Conservation (phyloP, 2,888 invertebrate genomes). For the Aspidiotus destructor region DNA sequence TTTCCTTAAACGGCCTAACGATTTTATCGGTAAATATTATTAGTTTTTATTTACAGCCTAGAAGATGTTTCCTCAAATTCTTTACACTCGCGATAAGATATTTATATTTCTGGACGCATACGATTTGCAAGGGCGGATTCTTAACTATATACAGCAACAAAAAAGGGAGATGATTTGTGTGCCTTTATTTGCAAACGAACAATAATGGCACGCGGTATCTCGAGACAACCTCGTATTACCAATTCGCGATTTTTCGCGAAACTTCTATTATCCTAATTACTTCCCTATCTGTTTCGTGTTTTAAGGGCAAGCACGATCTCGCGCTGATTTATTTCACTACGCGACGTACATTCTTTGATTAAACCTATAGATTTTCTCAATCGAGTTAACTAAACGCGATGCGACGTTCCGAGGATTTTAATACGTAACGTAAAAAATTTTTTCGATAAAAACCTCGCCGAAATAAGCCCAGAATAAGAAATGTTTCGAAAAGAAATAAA, state of each 20-base stretch:
- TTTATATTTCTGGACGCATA: no score
- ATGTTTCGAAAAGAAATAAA: slow-evolving; percentile 31
- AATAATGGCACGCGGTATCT: no score
- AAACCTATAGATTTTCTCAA: slow-evolving; percentile 28
- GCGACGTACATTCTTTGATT: slow-evolving; percentile 16
- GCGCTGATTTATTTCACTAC: slow-evolving; percentile 1
- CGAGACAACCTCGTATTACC: no score
- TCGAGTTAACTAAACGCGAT: slow-evolving; percentile 19
- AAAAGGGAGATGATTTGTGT: no score
- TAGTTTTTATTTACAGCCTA: no score
- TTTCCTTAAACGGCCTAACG: no score
- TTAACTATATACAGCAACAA: no score
- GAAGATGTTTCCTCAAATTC: no score
- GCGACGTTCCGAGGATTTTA: slow-evolving; percentile 14
- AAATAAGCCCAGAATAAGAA: slow-evolving; percentile 28
- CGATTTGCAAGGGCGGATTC: no score
- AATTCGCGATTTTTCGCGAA: background rate
- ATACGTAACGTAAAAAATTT: slow-evolving; percentile 1
- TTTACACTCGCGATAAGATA: no score
- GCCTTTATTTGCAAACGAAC: no score
- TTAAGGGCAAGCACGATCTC: background rate
- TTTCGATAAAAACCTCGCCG: slow-evolving; percentile 27
- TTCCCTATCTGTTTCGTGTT: background rate
- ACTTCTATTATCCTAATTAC: background rate
- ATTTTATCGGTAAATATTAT: no score